A percentile compares a stretch with the other conserved stretches of the same genome.
These are phyloP conservation scores for Schizaphis graminum DNA, from an alignment of 2,888 invertebrate species.

Conservation along the genomic window DNA sequence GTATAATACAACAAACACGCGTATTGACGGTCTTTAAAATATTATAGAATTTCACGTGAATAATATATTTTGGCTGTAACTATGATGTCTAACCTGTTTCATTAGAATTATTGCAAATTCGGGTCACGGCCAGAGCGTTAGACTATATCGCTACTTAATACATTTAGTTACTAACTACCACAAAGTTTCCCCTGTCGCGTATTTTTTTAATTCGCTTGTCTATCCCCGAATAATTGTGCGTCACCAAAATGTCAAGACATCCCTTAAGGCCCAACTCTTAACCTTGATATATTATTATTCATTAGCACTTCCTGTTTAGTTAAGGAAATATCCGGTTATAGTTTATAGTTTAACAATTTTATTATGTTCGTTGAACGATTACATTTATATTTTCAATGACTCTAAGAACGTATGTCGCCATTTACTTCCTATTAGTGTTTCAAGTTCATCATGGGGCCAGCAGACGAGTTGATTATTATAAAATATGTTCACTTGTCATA, in stretches of 20 bases:
- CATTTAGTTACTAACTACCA: neutral
- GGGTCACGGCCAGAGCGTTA: slow-evolving; percentile 44
- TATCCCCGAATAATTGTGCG: neutral
- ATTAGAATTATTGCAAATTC: slow-evolving; percentile 52
- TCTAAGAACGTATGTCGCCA: neutral
- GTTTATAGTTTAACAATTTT: slow-evolving; percentile 1
- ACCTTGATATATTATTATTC: slow-evolving; percentile 41
- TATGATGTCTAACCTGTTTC: slow-evolving; percentile 47
- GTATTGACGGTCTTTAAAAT: neutral
- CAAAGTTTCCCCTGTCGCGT: neutral
- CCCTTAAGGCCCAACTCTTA: slow-evolving; percentile 11
- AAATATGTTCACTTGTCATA: slow-evolving; percentile 4
- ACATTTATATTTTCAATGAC: slow-evolving; percentile 50
- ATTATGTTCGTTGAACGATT: neutral
- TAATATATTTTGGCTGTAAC: neutral
- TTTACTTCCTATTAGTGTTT: slow-evolving; percentile 61
- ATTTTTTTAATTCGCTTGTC: neutral
- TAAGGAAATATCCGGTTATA: slow-evolving; percentile 47
- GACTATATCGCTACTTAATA: neutral
- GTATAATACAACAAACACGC: neutral
- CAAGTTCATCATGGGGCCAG: slow-evolving; percentile 33
- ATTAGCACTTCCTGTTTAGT: slow-evolving; percentile 41
- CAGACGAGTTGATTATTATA: neutral
- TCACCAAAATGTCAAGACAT: neutral
- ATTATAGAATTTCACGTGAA: slow-evolving; percentile 36